phyloP scores from a whole-genome alignment of 2,113 vertebrate genomes.

The Myotis lucifugus region DNA sequence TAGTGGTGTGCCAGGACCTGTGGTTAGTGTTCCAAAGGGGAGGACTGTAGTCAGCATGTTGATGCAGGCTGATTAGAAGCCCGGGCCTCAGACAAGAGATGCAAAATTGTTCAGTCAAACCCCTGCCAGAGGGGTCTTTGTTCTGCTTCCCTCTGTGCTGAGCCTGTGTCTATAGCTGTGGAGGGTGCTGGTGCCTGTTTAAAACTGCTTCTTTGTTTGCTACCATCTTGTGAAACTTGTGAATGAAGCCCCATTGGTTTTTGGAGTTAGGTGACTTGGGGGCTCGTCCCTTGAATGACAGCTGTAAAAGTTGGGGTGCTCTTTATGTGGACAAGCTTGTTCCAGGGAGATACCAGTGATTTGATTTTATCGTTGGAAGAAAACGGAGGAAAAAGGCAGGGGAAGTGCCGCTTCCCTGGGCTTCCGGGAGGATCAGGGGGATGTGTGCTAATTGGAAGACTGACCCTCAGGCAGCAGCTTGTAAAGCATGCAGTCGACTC shows the following conservation, averaged over 20 bases:
- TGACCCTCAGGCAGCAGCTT: neutral
- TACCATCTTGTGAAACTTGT: neutral
- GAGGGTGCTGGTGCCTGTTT: neutral
- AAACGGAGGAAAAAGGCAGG: neutral
- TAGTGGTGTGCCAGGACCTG: neutral
- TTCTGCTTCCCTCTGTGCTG: neutral
- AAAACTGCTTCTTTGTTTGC: neutral
- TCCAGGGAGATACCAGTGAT: neutral
- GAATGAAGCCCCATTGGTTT: neutral
- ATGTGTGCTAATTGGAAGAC: neutral
- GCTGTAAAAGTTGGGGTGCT: neutral
- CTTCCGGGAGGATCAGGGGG: neutral
- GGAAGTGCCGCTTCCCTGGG: neutral
- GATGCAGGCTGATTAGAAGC: neutral
- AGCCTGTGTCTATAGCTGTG: neutral
- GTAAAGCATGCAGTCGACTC: neutral
- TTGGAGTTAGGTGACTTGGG: neutral
- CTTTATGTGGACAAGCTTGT: neutral
- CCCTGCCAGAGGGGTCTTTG: no score
- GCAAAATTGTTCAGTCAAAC: neutral
- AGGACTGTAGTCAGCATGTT: neutral
- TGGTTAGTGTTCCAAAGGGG: neutral
- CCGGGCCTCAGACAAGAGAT: neutral
- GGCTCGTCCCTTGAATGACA: neutral
- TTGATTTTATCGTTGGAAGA: neutral